Evolutionary conservation across 1,140 invertebrate genomes (phyloP).

Genomic region (Microplitis mediator): DNA sequence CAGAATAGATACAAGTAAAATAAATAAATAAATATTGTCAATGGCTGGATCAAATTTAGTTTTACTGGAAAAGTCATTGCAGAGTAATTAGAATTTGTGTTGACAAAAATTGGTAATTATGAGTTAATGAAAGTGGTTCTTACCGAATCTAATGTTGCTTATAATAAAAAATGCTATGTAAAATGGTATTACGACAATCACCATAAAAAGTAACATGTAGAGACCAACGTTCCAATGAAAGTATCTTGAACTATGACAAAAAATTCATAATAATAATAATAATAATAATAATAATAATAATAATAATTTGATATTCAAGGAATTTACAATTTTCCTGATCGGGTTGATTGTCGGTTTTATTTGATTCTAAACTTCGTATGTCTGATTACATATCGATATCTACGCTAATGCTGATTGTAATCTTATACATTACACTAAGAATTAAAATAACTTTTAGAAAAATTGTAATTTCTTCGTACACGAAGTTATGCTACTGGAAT

Average conservation of each 20-base stretch:
- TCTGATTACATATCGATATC: too few species aligned
- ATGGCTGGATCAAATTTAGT: conserved; percentile 75
- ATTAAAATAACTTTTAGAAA: too few species aligned
- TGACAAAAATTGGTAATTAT: conserved; percentile 8
- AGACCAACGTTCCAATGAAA: conserved; percentile 95
- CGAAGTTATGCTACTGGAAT: too few species aligned
- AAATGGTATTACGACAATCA: conserved; percentile 95
- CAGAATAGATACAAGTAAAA: conserved; percentile 96
- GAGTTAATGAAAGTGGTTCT: conserved; percentile 49
- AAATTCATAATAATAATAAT: conserved; percentile 11
- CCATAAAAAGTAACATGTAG: conserved; percentile 90
- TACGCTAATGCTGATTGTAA: too few species aligned
- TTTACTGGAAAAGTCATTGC: conserved; percentile 70
- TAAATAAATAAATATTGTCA: conserved; percentile 87
- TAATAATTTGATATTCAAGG: too few species aligned
- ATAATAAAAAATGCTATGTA: conserved; percentile 96
- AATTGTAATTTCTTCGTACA: too few species aligned
- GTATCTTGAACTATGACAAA: conserved; percentile 81
- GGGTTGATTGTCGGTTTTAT: too few species aligned
- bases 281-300: conserved; percentile 30
- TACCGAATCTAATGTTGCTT: conserved; percentile 89
- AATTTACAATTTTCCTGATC: too few species aligned
- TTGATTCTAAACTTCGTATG: too few species aligned
- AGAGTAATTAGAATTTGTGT: background rate
- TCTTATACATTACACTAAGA: too few species aligned